Conservation (phyloP, 2,113 vertebrate species). For the Cepphus grylle region DNA sequence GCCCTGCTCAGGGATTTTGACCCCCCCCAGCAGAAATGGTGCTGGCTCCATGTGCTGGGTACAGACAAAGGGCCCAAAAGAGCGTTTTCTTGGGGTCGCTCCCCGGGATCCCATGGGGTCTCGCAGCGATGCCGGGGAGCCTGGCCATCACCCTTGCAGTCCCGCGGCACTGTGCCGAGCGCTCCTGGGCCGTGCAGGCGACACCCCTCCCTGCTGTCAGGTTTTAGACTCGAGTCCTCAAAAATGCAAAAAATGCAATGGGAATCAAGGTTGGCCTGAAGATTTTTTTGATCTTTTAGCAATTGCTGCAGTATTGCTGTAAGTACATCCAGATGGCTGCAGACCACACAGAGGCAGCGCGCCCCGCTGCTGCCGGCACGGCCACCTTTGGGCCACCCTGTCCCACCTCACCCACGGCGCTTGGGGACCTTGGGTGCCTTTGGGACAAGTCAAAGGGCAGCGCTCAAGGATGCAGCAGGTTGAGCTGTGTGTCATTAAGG, state of each 20-base stretch:
- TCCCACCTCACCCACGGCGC: accelerated
- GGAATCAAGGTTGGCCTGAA: conserved; percentile 76
- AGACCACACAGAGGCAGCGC: conserved; percentile 74
- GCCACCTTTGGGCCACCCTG: not conserved
- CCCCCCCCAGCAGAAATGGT: not conserved
- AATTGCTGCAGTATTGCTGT: conserved; percentile 77
- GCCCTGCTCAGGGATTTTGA: not conserved
- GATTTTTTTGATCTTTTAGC: conserved; percentile 75
- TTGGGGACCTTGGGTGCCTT: accelerated
- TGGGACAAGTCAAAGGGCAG: not conserved
- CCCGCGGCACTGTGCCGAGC: not conserved
- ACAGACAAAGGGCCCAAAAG: not conserved
- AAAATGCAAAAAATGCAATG: conserved; percentile 81
- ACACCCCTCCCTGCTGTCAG: not conserved
- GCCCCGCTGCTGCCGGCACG: not conserved
- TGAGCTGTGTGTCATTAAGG: not conserved
- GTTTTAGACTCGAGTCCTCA: conserved; percentile 65
- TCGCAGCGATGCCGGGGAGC: accelerated
- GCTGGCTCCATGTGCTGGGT: not conserved
- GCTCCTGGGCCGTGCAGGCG: not conserved
- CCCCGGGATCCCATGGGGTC: not conserved
- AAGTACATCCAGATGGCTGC: conserved; percentile 82
- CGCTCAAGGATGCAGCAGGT: accelerated
- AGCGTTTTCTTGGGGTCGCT: accelerated
- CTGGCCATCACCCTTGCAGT: accelerated